phyloP scores from a whole-genome alignment of 2,113 vertebrate genomes.

The Phrynosoma blainvillii region DNA sequence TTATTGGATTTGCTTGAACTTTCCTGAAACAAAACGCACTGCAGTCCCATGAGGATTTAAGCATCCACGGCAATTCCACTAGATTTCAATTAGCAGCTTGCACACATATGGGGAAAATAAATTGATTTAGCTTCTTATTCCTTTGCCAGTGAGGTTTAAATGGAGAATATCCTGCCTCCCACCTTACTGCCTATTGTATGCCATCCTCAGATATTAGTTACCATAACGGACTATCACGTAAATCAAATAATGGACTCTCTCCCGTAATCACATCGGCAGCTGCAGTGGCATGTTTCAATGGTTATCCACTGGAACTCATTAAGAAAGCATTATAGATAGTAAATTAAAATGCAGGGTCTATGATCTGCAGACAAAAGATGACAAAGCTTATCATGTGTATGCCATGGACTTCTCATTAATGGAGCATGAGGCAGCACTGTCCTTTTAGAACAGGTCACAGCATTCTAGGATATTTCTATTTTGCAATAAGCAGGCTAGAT shows the following conservation, averaged over 20 bases:
- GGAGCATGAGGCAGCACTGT: slow-evolving; percentile 68
- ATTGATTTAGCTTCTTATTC: slow-evolving; percentile 78
- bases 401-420: slow-evolving; percentile 79
- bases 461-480: slow-evolving; percentile 37
- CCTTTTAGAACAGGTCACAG: slow-evolving; percentile 62
- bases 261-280: slow-evolving; percentile 70
- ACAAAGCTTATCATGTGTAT: slow-evolving; percentile 79
- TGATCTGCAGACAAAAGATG: slow-evolving; percentile 82
- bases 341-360: slow-evolving; percentile 82
- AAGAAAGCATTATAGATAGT: slow-evolving; percentile 81
- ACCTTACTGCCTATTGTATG: slow-evolving; percentile 57
- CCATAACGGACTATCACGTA: slow-evolving; percentile 74
- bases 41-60: slow-evolving; percentile 60
- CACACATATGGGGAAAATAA: slow-evolving; percentile 73
- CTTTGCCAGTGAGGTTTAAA: slow-evolving; percentile 65
- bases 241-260: slow-evolving; percentile 77
- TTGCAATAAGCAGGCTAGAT: slow-evolving; percentile 54
- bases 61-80: slow-evolving; percentile 68
- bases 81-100: slow-evolving; percentile 78
- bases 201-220: slow-evolving; percentile 77
- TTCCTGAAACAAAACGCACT: slow-evolving; percentile 62
- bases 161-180: slow-evolving; percentile 27
- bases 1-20: slow-evolving; percentile 70
- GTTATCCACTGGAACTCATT: slow-evolving; percentile 80
- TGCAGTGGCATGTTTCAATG: slow-evolving; percentile 77